Base-by-base conservation (phyloP, 2,888 invertebrate genomes). In the Amphimallon solstitiale region DNA sequence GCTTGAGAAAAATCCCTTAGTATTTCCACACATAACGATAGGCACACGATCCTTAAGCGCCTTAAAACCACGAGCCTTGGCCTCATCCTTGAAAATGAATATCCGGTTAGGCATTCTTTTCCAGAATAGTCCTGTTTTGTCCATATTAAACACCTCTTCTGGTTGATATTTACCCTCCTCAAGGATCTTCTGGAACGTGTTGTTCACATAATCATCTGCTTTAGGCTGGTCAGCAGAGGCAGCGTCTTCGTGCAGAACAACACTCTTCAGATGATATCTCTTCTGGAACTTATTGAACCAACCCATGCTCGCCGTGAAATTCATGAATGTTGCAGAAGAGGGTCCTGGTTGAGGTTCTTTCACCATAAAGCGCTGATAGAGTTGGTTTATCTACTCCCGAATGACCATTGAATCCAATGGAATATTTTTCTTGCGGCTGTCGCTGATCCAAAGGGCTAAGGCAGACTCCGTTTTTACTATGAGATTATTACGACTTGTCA, bases 71-170 rank as follows among this genome's bases (percentile, higher is more conserved):
- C n/a, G n/a, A n/a, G n/a, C n/a, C n/a, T n/a, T n/a, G 23, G 23
- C 23, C 5, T 23, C 23, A 23, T 23, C 23, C 23, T 23, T 23
- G 5, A 23, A 23, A 23, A 23, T 23, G 60, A 65, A 73, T 14
- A 70, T 75, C 43, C 71, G 59, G 34, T 65, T 68, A 43, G 72
- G 70, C 73, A 75, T 74, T 35, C 56, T 72, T 68, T 73, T 70
- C 68, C 68, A 69, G 61, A 70, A 72, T 34, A 72, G 68, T 14
- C 69, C 70, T 45, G 71, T 72, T 43, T 72, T 69, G 56, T 72
- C 70, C 51, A 59, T 66, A 64, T 73, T 72, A 61, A 72, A 72
- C 43, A 71, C 69, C 66, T 74, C 71, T 45, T 72, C 60, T 17
- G 69, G 69, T 51, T 56, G 59, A 60, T 66, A 73, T 52, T 70